Evolutionary conservation across 2,113 vertebrate species (phyloP).

Genomic region (Microcebus tavaratra): DNA sequence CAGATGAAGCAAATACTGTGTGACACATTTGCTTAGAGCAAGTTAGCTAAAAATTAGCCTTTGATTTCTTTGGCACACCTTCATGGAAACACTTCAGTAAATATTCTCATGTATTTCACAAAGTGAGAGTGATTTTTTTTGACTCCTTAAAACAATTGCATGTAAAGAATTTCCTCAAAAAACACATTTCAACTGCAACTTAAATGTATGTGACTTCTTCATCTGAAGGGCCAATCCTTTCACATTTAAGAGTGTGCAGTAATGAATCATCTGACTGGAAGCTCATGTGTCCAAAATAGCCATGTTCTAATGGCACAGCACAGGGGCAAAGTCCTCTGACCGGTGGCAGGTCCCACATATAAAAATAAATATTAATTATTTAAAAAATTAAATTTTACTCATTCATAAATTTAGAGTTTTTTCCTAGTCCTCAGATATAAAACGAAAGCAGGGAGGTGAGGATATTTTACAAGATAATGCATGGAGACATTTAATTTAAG

Average conservation of each 20-base stretch:
- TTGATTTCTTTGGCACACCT: not conserved
- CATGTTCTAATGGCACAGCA: no score
- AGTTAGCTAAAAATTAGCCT: conserved; percentile 56
- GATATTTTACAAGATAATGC: not conserved
- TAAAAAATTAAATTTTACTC: not conserved
- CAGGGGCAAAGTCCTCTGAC: not conserved
- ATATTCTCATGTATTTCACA: not conserved
- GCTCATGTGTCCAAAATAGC: not conserved
- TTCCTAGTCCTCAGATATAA: not conserved
- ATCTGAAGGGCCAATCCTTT: not conserved
- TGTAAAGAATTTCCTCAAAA: not conserved
- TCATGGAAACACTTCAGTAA: not conserved
- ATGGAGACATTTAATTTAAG: not conserved
- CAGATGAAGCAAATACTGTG: conserved; percentile 55
- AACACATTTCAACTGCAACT: not conserved
- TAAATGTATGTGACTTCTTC: not conserved
- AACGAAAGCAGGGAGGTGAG: not conserved
- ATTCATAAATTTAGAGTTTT: not conserved
- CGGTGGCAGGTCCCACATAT: no score
- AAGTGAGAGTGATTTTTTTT: not conserved
- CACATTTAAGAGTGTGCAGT: not conserved
- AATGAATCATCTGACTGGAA: not conserved
- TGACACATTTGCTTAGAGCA: conserved; percentile 56
- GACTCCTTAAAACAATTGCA: not conserved
- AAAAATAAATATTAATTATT: not conserved